Conservation (phyloP, 2,797 vertebrate genomes). For the Sebastes hubbsi region DNA sequence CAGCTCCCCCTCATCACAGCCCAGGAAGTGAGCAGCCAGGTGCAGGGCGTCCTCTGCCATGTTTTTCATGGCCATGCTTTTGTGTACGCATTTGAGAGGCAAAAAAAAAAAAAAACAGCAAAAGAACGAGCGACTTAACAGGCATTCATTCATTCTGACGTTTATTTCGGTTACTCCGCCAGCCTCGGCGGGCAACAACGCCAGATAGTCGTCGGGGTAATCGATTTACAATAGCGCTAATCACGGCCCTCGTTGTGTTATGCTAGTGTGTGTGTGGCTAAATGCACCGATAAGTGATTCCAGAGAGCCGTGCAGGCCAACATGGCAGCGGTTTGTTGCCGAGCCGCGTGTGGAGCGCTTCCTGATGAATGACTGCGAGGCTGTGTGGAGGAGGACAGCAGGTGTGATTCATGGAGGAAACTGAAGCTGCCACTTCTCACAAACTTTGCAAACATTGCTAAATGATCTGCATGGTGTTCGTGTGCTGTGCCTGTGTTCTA, state of each 20-base stretch:
- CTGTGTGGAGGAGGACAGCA: background rate
- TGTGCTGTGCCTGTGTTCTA: background rate
- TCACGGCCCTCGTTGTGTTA: slow-evolving; percentile 13
- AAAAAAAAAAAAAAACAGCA: background rate
- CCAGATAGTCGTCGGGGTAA: slow-evolving; percentile 17
- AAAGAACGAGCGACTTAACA: background rate
- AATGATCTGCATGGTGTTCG: background rate
- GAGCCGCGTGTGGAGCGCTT: background rate
- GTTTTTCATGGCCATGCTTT: background rate
- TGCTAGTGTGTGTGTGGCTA: background rate
- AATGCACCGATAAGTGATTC: slow-evolving; percentile 19
- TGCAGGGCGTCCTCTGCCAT: slow-evolving; percentile 4
- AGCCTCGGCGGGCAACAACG: background rate
- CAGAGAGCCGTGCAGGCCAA: background rate
- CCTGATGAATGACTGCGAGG: background rate
- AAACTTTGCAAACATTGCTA: background rate
- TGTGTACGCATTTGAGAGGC: background rate
- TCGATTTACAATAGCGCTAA: slow-evolving; percentile 38
- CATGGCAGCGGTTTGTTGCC: background rate
- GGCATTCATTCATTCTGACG: slow-evolving; percentile 11
- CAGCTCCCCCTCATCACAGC: slow-evolving; percentile 12
- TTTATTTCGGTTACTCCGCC: slow-evolving; percentile 5
- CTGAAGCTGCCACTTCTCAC: background rate
- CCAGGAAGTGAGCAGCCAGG: slow-evolving; percentile 26
- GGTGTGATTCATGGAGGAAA: slow-evolving; percentile 10